Evolutionary conservation across 1,140 invertebrate species (phyloP), one percentile per base, ranked within the genome.

Genomic region (Dryas iulia): DNA sequence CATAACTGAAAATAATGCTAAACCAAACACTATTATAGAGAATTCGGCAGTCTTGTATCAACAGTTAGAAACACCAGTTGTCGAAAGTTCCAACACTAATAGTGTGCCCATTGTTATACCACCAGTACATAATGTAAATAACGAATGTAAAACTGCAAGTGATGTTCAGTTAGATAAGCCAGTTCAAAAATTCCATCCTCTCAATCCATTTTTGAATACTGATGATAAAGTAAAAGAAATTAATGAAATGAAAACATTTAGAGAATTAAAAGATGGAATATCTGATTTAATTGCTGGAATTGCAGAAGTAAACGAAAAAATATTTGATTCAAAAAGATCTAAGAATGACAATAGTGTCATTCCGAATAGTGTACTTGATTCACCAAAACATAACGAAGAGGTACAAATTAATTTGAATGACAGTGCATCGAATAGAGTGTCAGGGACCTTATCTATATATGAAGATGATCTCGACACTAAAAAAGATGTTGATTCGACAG

Each of bases 191-290:
- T 78, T 74, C 14, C 86, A 87, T 72, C 82, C 85, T 18, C 69
- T 85, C 6, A 91, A 91, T 69, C 87, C 89, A 8, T 89, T 89
- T 57, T 77, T 89, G 52, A 89, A 83, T 64, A 72, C 76, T 53
- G 81, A 88, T 35, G 80, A 86, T 66, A 86, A 86, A 78, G 72
- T 89, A 33, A 85, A 90, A 71, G 86, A 88, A 73, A 82, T 93
- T 25, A 89, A 91, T 71, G 91, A 91, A 79, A 90, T 92, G 35
- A 87, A 90, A 60, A 90, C 90, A 39, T 92, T 93, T 57, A 90
- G 90, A 78, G 91, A 93, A 82, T 77, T 93, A 56, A 91, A 92
- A 80, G 90, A 92, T 74, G 90, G 91, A 8, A 92, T 92, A 62
- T 91, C 89, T 8, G 90, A 92, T 69, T 78, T 92, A 65, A 89